Base-by-base conservation (phyloP, 2,888 invertebrate genomes). In the Agrenia bidenticulata region DNA sequence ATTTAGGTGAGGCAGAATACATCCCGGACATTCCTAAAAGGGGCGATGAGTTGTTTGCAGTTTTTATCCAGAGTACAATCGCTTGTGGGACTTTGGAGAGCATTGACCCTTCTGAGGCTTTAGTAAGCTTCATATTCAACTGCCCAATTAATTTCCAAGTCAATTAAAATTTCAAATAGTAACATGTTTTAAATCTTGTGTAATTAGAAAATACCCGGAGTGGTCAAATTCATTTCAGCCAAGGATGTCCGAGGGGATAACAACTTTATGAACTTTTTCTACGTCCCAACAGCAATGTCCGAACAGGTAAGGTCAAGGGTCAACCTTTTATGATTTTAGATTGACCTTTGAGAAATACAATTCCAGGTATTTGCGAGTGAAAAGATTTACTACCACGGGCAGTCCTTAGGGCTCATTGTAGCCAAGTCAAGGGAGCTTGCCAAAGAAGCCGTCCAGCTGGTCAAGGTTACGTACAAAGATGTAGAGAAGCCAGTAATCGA, bases 1-100 rank as follows among this genome's bases (percentile, higher is more conserved):
- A 7, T 77, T 82, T 86, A 21, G 83, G 83, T 80, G 89, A 90
- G 78, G 89, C 89, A 0, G 83, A 86, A 62, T 94, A 88, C 79
- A 81, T 88, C 23, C 88, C 88, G 78, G 61, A 63, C 50, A 75
- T 76, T 9, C 63, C 69, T 17, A 45, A 58, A 2, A 45, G 62
- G 1, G 76, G 76, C 21, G 77, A 76, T 1, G 79, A 80, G 63
- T 77, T 81, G 17, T 76, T 77, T 70, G 81, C 78, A 15, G 78
- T 78, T 0, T 79, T 80, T 66, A 79, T 81, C 15, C 66, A 78
- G 4, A 77, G 78, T 56, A 77, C 77, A 2, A 77, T 77, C 23
- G 80, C 75, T n/a, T 77, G 77, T 66, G 80, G 78, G 9, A 75
- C 73, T 32, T 73, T 81, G 9, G 70, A 77, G 26, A 70, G 63